Base-by-base conservation (phyloP, 2,888 invertebrate genomes). In the Andrena bucephala region DNA sequence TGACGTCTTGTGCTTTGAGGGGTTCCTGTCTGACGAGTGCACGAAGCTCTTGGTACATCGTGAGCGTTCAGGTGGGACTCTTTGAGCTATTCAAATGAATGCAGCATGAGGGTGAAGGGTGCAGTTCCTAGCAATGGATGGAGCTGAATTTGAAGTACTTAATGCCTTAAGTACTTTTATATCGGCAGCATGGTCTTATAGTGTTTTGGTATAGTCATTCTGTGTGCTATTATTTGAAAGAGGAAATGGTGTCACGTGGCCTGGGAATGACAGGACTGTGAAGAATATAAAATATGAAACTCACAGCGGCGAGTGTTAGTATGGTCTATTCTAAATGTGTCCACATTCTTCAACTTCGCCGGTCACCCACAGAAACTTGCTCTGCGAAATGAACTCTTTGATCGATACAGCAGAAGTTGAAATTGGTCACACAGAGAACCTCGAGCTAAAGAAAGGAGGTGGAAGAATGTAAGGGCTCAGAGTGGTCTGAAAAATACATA, bases 211-310 rank as follows among this genome's bases (percentile, higher is more conserved):
- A 33, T 4, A 62, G 62, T 33, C 5, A 5, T n/a, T 10, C 33
- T 4, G 62, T 10, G 33, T 1, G 36, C 10, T 20, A 33, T n/a
- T 36, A 33, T 13, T 62, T 33, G 20, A 33, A 62, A 33, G 33
- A 62, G 33, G 20, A 62, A 62, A 62, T 20, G 62, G 33, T n/a
- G 62, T 62, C 36, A 36, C 10, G 33, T 33, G 20, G 29, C 6
- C 62, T 33, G 20, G 10, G 20, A 20, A 62, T 20, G 62, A 5
- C 36, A 13, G 7, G 33, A 24, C 57, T 8, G 24, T 13, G 36
- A 36, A 36, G 33, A 62, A 20, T 62, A 62, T 36, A 62, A 62
- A 62, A 62, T 57, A 57, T 57, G 57, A 27, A 57, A 13, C 27
- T 57, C 57, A 0, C 4, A 10, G 20, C 10, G 20, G 24, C 27